Conservation (phyloP, 2,888 invertebrate species). For the Drosophila barbarae region DNA sequence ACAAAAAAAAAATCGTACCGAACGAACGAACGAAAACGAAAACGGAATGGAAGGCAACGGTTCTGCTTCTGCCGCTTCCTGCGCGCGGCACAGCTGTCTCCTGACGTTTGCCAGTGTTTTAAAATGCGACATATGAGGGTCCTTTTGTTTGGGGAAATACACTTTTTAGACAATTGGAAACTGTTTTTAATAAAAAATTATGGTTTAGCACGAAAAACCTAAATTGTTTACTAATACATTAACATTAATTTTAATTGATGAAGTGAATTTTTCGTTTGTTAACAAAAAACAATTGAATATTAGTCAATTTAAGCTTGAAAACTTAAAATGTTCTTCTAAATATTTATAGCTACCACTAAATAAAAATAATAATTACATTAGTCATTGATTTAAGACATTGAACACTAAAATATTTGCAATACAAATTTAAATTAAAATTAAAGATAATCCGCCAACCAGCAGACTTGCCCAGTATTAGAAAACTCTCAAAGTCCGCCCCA, state of each 20-base stretch:
- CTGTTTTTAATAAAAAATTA: background rate
- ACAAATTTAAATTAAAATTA: background rate
- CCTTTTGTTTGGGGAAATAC: background rate
- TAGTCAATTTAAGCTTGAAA: background rate
- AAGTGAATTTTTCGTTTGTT: background rate
- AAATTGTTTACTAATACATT: too few species aligned
- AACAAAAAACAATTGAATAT: too few species aligned
- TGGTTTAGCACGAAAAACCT: background rate
- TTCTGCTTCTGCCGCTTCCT: constrained; percentile 26
- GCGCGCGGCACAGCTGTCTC: constrained; percentile 16
- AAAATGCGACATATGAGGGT: background rate
- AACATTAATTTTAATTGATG: background rate
- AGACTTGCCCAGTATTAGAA: background rate
- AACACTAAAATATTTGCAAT: too few species aligned
- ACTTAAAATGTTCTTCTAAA: background rate
- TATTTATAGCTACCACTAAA: too few species aligned
- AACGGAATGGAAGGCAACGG: constrained; percentile 27
- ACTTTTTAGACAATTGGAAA: background rate
- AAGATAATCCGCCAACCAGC: background rate
- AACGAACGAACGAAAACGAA: constrained; percentile 18
- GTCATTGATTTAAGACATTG: too few species aligned
- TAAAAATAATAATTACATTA: background rate
- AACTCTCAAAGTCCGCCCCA: background rate
- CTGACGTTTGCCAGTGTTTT: constrained; percentile 4
- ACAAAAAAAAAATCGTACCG: constrained; percentile 24